Conservation (phyloP, 2,888 invertebrate genomes). For the Theretra japonica region DNA sequence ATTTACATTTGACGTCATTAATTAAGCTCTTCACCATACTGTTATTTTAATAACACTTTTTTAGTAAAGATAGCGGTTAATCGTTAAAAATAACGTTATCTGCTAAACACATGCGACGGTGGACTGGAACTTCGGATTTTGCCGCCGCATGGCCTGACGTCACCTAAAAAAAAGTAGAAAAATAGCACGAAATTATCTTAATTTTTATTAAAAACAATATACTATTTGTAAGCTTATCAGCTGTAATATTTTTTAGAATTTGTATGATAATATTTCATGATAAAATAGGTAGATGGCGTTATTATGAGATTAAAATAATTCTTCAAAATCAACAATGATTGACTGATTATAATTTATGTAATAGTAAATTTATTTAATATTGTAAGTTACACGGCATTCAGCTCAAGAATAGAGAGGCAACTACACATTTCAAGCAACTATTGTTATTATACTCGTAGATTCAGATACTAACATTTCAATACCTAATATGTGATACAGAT, state of each 20-base stretch:
- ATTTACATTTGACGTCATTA: conserved; percentile 12
- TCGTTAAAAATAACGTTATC: conserved; percentile 35
- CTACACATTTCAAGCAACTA: no score
- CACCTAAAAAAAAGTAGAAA: conserved; percentile 61
- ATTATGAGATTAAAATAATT: neutral
- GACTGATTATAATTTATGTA: no score
- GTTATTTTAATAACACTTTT: conserved; percentile 16
- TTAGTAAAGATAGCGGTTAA: conserved; percentile 35
- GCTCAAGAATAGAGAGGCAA: no score
- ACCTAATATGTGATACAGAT: neutral
- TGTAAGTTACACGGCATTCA: no score
- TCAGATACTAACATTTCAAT: neutral
- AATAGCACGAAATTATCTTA: neutral
- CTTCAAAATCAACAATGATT: no score
- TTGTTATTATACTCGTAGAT: no score
- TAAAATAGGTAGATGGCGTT: neutral
- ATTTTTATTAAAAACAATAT: neutral
- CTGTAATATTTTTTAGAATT: neutral
- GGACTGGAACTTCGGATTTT: conserved; percentile 73
- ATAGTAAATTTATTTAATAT: no score
- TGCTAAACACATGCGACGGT: conserved; percentile 78
- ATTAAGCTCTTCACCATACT: conserved; percentile 32
- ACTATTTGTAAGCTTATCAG: neutral
- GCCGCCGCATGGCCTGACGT: conserved; percentile 77
- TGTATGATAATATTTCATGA: neutral